phyloP scores from a whole-genome alignment of 2,797 vertebrate genomes.

The Apogon hyalosoma region DNA sequence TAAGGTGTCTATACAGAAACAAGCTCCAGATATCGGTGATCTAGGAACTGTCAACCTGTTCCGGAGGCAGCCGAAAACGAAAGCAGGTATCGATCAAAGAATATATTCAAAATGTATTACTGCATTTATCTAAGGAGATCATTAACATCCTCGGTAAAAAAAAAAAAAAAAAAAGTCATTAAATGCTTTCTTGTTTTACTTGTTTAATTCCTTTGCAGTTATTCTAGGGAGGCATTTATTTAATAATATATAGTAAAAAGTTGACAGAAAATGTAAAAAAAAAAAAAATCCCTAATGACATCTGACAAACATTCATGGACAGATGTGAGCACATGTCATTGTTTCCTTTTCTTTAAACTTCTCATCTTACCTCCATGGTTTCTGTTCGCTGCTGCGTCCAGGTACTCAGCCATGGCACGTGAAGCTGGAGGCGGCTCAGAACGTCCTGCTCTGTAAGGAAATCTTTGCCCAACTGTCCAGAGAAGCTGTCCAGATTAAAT shows the following conservation, averaged over 20 bases:
- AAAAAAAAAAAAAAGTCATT: too few species aligned
- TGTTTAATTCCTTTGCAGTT: too few species aligned
- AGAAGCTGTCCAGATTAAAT: conserved; percentile 98
- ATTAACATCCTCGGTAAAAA: too few species aligned
- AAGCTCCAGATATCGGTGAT: conserved; percentile 96
- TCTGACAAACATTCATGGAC: too few species aligned
- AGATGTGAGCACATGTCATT: too few species aligned
- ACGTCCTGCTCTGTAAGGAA: conserved; percentile 97
- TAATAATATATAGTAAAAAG: too few species aligned
- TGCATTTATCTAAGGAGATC: background rate
- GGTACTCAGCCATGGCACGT: conserved; percentile 94
- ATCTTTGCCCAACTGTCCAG: conserved; percentile 97
- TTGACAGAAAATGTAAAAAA: too few species aligned
- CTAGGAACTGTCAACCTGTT: conserved; percentile 95
- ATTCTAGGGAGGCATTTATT: too few species aligned
- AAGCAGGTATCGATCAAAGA: conserved; percentile 62
- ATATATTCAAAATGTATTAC: background rate
- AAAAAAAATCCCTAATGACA: too few species aligned
- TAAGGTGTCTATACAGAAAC: conserved; percentile 98
- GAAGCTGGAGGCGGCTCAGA: conserved; percentile 95
- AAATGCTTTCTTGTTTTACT: too few species aligned
- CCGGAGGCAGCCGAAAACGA: conserved; percentile 90
- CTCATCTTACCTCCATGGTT: background rate
- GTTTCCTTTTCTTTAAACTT: too few species aligned
- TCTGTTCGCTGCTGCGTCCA: conserved; percentile 50